Evolutionary conservation across 2,797 vertebrate species (phyloP).

Genomic region (Phoxinus dragarum): DNA sequence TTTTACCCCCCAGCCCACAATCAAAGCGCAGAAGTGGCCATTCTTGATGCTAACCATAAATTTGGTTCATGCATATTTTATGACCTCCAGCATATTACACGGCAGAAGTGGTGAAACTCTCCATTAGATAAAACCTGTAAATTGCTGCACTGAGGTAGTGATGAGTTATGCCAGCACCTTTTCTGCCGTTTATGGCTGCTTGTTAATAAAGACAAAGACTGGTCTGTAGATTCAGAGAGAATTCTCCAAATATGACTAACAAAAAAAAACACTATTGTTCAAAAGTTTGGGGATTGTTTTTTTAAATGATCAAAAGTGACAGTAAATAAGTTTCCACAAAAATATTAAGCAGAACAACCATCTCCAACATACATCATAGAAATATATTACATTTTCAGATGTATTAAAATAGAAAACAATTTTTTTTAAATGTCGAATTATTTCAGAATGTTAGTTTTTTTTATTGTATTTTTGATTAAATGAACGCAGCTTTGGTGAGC

Average conservation of each 20-base stretch:
- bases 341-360: background rate
- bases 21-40: slow-evolving; percentile 7
- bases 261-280: background rate
- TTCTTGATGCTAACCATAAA: slow-evolving; percentile 25
- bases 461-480: background rate
- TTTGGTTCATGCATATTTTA: slow-evolving; percentile 45
- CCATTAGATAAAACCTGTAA: slow-evolving; percentile 49
- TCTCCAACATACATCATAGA: background rate
- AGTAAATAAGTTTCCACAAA: background rate
- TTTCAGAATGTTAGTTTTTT: background rate
- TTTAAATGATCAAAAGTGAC: background rate
- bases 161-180: slow-evolving; percentile 52
- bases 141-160: slow-evolving; percentile 39
- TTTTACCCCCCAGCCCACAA: background rate
- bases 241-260: background rate
- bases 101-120: slow-evolving; percentile 22
- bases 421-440: background rate
- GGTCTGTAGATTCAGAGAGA: background rate
- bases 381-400: background rate
- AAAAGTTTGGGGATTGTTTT: background rate
- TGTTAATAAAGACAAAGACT: background rate
- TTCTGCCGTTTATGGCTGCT: slow-evolving; percentile 59
- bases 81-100: slow-evolving; percentile 33
- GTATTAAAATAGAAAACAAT: background rate
- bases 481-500: background rate